A percentile compares a stretch with the other conserved stretches of the same genome.
phyloP scores from a whole-genome alignment of 2,888 invertebrate species.

The Muschampia plurimacula region DNA sequence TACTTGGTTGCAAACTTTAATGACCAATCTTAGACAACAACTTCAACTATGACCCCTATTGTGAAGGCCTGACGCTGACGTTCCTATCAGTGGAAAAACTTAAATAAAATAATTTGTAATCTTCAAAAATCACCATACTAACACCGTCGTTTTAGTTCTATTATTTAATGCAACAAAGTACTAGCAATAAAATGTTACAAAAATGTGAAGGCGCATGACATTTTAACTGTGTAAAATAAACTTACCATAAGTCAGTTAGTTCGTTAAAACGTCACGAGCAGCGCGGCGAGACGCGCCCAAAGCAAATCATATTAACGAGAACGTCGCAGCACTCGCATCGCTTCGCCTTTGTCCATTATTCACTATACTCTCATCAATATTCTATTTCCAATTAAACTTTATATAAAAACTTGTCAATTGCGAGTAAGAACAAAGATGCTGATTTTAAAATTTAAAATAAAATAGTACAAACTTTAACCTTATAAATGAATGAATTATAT shows the following conservation, averaged over 20 bases:
- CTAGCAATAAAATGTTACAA: neutral
- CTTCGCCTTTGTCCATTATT: slow-evolving; percentile 51
- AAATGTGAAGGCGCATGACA: neutral
- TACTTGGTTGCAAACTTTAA: neutral
- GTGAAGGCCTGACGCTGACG: too few relatives aligned
- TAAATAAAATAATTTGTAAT: too few relatives aligned
- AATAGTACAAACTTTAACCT: too few relatives aligned
- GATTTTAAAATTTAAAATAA: too few relatives aligned
- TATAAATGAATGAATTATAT: too few relatives aligned
- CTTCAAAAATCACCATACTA: too few relatives aligned
- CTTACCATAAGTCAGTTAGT: slow-evolving; percentile 8
- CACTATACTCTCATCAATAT: slow-evolving; percentile 3
- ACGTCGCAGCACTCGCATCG: slow-evolving; percentile 49
- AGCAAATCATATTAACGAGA: slow-evolving; percentile 27
- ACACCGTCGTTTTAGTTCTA: too few relatives aligned
- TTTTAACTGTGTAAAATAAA: slow-evolving; percentile 2
- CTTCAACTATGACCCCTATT: too few relatives aligned
- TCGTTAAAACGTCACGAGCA: slow-evolving; percentile 12
- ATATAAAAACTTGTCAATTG: neutral
- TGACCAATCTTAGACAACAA: neutral
- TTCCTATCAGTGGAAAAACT: too few relatives aligned
- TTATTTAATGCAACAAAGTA: neutral
- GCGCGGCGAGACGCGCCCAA: neutral
- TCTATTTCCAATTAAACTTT: neutral
- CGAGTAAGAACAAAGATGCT: too few relatives aligned